phyloP scores from a whole-genome alignment of 2,888 invertebrate genomes.

The Drosophila nr. perissopoda region DNA sequence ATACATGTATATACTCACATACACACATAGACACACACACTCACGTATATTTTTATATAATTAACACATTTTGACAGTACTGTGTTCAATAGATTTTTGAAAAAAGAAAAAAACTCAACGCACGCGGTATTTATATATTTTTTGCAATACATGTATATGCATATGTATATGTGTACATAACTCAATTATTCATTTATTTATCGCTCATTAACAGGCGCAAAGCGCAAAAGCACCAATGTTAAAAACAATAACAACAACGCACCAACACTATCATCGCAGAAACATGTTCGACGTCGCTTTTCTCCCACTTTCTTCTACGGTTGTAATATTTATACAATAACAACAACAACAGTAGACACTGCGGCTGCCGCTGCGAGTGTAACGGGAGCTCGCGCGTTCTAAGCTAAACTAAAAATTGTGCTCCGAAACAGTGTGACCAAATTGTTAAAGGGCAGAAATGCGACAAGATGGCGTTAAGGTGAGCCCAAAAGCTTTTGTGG shows the following conservation, averaged over 20 bases:
- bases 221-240: slow-evolving; percentile 48
- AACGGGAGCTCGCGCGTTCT: slow-evolving; percentile 69
- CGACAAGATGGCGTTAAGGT: not conserved
- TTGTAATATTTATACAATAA: slow-evolving; percentile 61
- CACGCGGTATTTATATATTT: slow-evolving; percentile 54
- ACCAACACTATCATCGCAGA: slow-evolving; percentile 72
- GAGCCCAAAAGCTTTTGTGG: slow-evolving; percentile 1
- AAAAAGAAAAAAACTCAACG: slow-evolving; percentile 23
- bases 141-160: slow-evolving; percentile 5
- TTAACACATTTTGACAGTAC: slow-evolving; percentile 70
- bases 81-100: slow-evolving; percentile 30
- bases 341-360: slow-evolving; percentile 57
- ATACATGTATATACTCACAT: not conserved
- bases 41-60: slow-evolving; percentile 61
- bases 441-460: not conserved
- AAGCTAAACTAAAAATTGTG: slow-evolving; percentile 70
- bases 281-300: slow-evolving; percentile 72
- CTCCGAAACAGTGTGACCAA: slow-evolving; percentile 60
- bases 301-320: slow-evolving; percentile 55
- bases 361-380: slow-evolving; percentile 52
- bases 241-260: slow-evolving; percentile 54
- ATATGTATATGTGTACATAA: slow-evolving; percentile 55
- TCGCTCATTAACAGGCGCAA: slow-evolving; percentile 71
- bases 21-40: not conserved
- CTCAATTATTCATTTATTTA: slow-evolving; percentile 80